Conservation (phyloP, 1,140 invertebrate species). For the Carposina sasakii region DNA sequence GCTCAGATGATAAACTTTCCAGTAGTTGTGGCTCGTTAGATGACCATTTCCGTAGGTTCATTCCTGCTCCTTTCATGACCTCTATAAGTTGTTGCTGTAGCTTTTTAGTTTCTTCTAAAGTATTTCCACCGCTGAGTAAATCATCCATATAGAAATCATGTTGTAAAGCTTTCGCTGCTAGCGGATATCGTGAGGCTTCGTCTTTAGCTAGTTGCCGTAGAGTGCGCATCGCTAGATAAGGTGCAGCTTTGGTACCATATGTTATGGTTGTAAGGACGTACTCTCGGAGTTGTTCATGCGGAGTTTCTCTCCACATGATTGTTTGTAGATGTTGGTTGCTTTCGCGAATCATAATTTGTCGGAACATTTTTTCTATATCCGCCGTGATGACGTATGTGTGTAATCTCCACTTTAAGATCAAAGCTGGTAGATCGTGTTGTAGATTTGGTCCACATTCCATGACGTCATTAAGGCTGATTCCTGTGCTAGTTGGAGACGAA, state of each 20-base stretch:
- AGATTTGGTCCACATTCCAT: not conserved
- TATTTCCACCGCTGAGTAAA: not conserved
- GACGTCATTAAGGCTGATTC: not conserved
- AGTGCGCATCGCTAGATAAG: not conserved
- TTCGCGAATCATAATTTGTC: conserved; percentile 33
- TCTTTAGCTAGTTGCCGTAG: conserved; percentile 29
- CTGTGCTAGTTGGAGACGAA: not conserved
- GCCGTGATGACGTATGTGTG: conserved; percentile 28
- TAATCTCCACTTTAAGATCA: conserved; percentile 4
- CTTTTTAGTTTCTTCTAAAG: not conserved
- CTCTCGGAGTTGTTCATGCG: conserved; percentile 13
- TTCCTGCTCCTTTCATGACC: not conserved
- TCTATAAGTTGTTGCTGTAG: not conserved
- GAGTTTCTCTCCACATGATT: conserved; percentile 38
- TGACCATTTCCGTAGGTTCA: not conserved
- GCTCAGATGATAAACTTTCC: not conserved
- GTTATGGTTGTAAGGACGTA: conserved; percentile 2
- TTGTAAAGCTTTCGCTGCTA: not conserved
- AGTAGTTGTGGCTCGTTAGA: not conserved
- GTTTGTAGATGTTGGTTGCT: conserved; percentile 32
- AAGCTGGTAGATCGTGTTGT: not conserved
- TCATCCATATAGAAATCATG: not conserved
- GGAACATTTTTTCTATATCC: conserved; percentile 53
- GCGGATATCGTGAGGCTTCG: not conserved
- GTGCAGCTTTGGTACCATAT: conserved; percentile 8